Evolutionary conservation across 2,113 vertebrate species (phyloP).

Genomic region (Shinisaurus crocodilurus): DNA sequence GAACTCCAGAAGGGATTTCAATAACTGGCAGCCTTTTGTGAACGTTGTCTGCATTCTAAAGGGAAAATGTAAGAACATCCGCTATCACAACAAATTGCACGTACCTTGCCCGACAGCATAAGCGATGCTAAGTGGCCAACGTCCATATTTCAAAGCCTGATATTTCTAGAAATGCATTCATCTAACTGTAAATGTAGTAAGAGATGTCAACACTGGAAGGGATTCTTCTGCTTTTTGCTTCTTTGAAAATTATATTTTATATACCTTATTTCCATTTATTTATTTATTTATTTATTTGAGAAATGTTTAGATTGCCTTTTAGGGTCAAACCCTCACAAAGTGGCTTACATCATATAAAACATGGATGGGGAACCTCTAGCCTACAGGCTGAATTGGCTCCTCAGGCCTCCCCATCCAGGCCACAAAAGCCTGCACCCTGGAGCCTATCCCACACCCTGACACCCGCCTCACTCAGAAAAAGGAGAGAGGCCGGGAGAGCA

Average conservation of each 20-base stretch:
- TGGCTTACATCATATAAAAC: background rate
- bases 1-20: conserved; percentile 31
- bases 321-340: background rate
- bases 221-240: background rate
- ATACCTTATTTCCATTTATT: background rate
- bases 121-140: conserved; percentile 2
- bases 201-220: background rate
- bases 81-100: conserved; percentile 11
- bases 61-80: background rate
- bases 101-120: background rate
- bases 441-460: no score
- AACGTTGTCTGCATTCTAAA: background rate
- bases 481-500: no score
- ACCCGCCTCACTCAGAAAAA: no score
- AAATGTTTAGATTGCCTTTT: background rate
- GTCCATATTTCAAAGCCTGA: conserved; percentile 1
- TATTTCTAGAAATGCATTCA: conserved; percentile 1
- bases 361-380: no score
- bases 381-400: no score
- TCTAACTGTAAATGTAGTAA: fast-evolving
- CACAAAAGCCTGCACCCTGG: no score
- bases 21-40: conserved; percentile 23
- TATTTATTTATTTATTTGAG: no score
- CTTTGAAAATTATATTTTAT: background rate
- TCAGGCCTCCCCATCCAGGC: no score